Percentiles rank a stretch among this genome's conserved stretches.
Evolutionary conservation across 1,140 invertebrate species (phyloP).

Genomic region (Drosophila lini): DNA sequence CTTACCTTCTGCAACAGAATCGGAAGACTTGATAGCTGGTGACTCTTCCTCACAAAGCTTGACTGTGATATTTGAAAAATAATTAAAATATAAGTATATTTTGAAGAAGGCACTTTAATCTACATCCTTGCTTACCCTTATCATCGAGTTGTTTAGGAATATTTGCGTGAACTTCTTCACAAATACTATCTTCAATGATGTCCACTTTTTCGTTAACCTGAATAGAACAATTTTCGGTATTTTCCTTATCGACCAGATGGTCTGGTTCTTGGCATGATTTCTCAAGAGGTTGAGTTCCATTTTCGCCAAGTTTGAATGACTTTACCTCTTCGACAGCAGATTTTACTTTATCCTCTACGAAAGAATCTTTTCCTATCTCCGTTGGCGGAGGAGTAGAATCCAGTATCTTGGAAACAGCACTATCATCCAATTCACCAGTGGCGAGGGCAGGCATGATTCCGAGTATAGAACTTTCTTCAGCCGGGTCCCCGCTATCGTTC

Average conservation of each 20-base stretch:
- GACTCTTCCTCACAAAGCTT: constrained; percentile 18
- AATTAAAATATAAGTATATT: too few species aligned
- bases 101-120: neutral
- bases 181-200: constrained; percentile 41
- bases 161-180: constrained; percentile 25
- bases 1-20: constrained; percentile 8
- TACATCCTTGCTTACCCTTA: neutral
- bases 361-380: neutral
- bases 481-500: constrained; percentile 12
- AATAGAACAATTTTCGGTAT: neutral
- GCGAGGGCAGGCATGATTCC: neutral
- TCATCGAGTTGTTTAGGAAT: constrained; percentile 1
- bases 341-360: neutral
- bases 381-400: neutral
- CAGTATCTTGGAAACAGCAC: neutral
- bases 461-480: neutral
- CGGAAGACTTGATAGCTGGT: neutral
- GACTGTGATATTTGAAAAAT: neutral
- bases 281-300: neutral
- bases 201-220: neutral
- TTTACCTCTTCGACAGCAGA: neutral
- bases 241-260: neutral
- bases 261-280: neutral
- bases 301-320: neutral
- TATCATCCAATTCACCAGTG: neutral